Evolutionary conservation across 2,797 vertebrate genomes (phyloP), one percentile per base, ranked within the genome.

Genomic region (Bradypodion ventrale): DNA sequence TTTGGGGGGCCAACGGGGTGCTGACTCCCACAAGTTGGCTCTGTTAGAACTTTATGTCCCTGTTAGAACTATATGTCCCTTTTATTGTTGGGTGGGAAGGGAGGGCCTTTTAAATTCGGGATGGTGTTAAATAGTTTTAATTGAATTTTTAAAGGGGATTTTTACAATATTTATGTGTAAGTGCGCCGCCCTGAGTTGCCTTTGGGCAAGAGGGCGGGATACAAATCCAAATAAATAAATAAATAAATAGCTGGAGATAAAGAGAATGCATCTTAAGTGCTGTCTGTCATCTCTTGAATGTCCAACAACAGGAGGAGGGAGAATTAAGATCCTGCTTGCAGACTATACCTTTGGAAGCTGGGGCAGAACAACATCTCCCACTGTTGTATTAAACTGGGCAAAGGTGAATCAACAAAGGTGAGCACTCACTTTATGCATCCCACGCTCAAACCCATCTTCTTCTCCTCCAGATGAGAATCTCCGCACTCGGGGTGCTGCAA

Each of bases 401-500:
- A 68, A 40, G 80, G 73, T 46, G 37, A 56, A 85, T 49, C 42
- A 35, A 37, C 27, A 42, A 68, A 62, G 59, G 46, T 1, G 4
- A 44, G 8, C 37, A 68, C 95, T 95, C 85, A 99, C 98, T 97
- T 97, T 98, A 94, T 99, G 97, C 97, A 99, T 97, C 92, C 97
- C 95, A 87, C 97, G 96, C 94, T 97, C 98, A 85, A 98, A 98
- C 35, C 95, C 96, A 0, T 99, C 98, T 89, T 98, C 98, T 87
- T 98, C 98, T 8, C 97, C 97, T 86, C 98, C 98, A 0, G 97
- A 98, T 0, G 98, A 98, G 95, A 97, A 98, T 87, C 98, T 97
- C 84, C 98, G 97, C 83, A 94, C 96, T 29, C 97, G 95, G 89
- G 97, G 97, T 37, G 94, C 95, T 95, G 92, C 68, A 82, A 6